Evolutionary conservation across 2,888 invertebrate genomes (phyloP).

Genomic region (Pocota personata): DNA sequence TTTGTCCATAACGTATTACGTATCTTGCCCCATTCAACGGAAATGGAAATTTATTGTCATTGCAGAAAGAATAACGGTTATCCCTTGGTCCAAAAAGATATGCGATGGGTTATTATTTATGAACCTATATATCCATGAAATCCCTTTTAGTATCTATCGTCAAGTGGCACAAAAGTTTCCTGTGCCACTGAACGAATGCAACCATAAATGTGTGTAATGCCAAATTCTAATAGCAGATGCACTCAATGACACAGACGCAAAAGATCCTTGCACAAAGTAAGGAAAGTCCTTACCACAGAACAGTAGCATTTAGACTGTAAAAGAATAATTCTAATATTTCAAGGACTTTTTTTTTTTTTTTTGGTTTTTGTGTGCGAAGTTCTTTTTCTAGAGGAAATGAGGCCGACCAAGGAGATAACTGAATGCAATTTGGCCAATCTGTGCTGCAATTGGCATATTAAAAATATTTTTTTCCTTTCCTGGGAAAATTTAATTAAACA

Average conservation of each 20-base stretch:
- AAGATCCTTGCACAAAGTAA: constrained; percentile 22
- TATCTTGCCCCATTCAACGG: neutral
- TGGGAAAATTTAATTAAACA: constrained; percentile 56
- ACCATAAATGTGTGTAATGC: constrained; percentile 21
- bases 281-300: constrained; percentile 10
- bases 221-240: constrained; percentile 46
- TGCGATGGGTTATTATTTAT: neutral
- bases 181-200: neutral
- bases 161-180: constrained; percentile 4
- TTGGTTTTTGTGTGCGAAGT: neutral
- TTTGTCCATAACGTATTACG: constrained; percentile 14
- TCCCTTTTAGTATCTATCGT: neutral
- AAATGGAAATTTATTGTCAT: constrained; percentile 32
- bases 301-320: neutral
- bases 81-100: neutral
- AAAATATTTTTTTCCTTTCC: constrained; percentile 1
- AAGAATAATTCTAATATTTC: constrained; percentile 40
- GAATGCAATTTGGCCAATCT: constrained; percentile 60
- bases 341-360: constrained; percentile 23
- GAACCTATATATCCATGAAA: neutral
- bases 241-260: constrained; percentile 40
- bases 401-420: constrained; percentile 49
- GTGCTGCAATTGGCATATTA: constrained; percentile 39
- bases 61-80: constrained; percentile 19
- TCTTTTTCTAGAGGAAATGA: neutral